Evolutionary conservation across 2,113 vertebrate genomes (phyloP).

Genomic region (Puffinus mauretanicus): DNA sequence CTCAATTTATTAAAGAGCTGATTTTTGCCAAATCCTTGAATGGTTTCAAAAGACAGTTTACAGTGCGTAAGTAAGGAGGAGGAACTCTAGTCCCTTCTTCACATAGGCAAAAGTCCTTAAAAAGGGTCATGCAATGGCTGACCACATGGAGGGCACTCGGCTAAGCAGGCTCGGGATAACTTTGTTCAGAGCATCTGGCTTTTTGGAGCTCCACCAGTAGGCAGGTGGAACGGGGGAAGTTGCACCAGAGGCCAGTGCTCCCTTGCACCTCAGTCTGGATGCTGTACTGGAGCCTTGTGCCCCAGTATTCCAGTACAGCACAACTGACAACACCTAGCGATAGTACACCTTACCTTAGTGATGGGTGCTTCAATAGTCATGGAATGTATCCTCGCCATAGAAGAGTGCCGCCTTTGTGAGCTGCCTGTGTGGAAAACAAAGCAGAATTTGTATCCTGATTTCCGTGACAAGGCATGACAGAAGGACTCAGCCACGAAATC

Average conservation of each 20-base stretch:
- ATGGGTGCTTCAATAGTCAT: constrained; percentile 98
- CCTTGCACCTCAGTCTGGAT: not conserved
- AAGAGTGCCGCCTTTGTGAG: constrained; percentile 92
- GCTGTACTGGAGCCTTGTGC: not conserved
- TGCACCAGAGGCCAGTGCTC: not conserved
- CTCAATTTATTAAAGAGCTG: not conserved
- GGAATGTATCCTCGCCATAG: constrained; percentile 96
- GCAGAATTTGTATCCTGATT: not conserved
- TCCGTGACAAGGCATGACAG: not conserved
- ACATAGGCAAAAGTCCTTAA: not conserved
- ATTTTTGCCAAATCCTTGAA: not conserved
- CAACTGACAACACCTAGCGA: not conserved
- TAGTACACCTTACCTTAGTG: constrained; percentile 84
- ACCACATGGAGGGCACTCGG: not conserved
- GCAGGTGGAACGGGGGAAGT: not conserved
- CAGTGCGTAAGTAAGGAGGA: not conserved
- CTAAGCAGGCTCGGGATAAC: not conserved
- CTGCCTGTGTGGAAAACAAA: constrained; percentile 74
- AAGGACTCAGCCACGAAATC: not conserved
- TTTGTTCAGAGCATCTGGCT: not conserved
- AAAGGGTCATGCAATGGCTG: not conserved
- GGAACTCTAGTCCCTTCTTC: not conserved
- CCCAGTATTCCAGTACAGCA: not conserved
- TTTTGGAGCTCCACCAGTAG: not conserved
- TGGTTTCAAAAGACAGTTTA: not conserved